Conservation (phyloP, 2,113 vertebrate genomes). For the Oxygymnocypris stewartii region DNA sequence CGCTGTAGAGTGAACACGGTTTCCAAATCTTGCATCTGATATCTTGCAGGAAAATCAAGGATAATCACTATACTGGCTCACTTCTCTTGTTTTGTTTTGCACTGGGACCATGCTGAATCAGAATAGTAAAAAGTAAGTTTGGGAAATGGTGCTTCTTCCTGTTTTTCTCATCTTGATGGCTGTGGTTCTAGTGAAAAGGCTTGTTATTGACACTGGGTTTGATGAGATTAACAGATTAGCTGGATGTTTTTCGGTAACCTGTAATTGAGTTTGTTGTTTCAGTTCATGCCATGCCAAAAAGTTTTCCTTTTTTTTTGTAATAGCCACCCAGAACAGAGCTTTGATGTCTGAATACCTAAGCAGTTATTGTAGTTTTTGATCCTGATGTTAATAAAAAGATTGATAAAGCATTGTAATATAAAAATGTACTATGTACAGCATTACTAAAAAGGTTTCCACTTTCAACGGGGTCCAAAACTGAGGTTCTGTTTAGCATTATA, state of each 20-base stretch:
- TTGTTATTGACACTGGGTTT: neutral
- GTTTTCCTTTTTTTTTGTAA: neutral
- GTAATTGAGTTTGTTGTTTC: neutral
- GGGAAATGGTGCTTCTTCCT: conserved; percentile 21
- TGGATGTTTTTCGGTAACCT: neutral
- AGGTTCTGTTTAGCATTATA: neutral
- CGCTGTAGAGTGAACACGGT: neutral
- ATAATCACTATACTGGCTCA: neutral
- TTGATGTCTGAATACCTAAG: neutral
- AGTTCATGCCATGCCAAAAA: neutral
- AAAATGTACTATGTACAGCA: neutral
- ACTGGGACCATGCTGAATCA: conserved; percentile 45
- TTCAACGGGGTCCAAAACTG: neutral
- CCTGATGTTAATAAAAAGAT: neutral
- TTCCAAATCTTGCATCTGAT: conserved; percentile 7
- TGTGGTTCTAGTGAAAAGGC: conserved; percentile 16
- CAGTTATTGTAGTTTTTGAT: neutral
- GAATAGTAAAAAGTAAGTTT: conserved; percentile 49
- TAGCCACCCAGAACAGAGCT: neutral
- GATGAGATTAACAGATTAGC: neutral
- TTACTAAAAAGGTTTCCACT: neutral
- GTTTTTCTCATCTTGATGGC: conserved; percentile 25
- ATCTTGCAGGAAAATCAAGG: conserved; percentile 24
- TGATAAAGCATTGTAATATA: neutral
- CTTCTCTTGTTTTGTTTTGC: conserved; percentile 29